Conservation (phyloP, 1,140 invertebrate species). For the Heliothis subflexa region DNA sequence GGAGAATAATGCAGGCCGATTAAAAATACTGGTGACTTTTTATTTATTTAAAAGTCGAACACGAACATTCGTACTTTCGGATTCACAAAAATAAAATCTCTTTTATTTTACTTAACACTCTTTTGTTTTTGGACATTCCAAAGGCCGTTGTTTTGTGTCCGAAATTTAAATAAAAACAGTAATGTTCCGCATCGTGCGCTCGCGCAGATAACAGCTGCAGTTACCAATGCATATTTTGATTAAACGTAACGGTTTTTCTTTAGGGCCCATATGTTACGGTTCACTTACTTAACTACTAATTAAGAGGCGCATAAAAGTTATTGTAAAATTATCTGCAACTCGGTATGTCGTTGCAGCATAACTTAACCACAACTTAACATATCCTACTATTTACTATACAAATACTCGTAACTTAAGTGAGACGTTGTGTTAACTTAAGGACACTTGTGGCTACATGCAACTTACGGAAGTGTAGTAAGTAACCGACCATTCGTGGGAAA, state of each 20-base stretch:
- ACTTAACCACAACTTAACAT: slow-evolving; percentile 19
- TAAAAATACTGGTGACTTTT: slow-evolving; percentile 48
- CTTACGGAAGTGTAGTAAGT: slow-evolving; percentile 44
- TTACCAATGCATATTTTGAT: slow-evolving; percentile 44
- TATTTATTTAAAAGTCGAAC: slow-evolving; percentile 26
- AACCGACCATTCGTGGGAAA: slow-evolving; percentile 27
- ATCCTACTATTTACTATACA: slow-evolving; percentile 22
- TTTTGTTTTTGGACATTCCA: slow-evolving; percentile 16
- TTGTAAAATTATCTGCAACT: neutral
- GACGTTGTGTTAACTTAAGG: slow-evolving; percentile 40
- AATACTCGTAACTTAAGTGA: slow-evolving; percentile 32
- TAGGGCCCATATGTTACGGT: slow-evolving; percentile 41
- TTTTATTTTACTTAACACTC: slow-evolving; percentile 46
- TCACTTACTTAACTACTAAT: slow-evolving; percentile 28
- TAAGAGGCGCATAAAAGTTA: slow-evolving; percentile 11
- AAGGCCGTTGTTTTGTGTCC: slow-evolving; percentile 54
- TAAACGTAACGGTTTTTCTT: slow-evolving; percentile 35
- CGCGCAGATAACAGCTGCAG: slow-evolving; percentile 58
- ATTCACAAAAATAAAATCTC: slow-evolving; percentile 48
- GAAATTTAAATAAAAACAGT: slow-evolving; percentile 80
- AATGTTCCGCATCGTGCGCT: slow-evolving; percentile 72
- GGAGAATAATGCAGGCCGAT: slow-evolving; percentile 57
- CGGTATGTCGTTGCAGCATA: neutral
- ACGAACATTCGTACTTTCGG: slow-evolving; percentile 29
- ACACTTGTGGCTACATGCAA: slow-evolving; percentile 43